Base-by-base conservation (phyloP, 1,140 invertebrate species). In the Hypothenemus hampei region DNA sequence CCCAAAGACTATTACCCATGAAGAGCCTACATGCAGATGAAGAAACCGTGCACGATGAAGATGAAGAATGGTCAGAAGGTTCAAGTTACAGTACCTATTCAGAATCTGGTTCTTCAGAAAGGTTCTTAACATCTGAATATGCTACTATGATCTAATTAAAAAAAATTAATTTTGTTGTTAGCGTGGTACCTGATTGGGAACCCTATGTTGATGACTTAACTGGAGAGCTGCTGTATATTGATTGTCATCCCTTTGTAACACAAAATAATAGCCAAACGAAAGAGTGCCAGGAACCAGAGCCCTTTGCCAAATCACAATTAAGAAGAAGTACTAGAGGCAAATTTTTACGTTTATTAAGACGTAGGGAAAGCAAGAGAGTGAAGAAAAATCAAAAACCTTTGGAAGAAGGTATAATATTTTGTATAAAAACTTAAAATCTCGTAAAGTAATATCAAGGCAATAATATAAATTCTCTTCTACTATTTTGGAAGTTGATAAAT, bases 111-210 rank as follows among this genome's bases (percentile, higher is more conserved):
- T 64, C 64, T 16, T n/a, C n/a, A n/a, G 65, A 65, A 31, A 67
- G 65, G 65, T 66, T 58, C 10, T n/a, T 4, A 18, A 41, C 4
- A 15, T 41, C 5, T 10, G 39, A 19, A 41, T 4, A 11, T 41
- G 20, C 20, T 10, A 41, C 7, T 20, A 10, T 8, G 4, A 10
- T 41, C 21, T 18, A 10, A 18, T 21, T 41, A 11, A 43, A 21
- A 41, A 41, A 20, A 41, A 41, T 43, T 20, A 43, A 21, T 3
- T 4, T 2, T 43, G 33, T 20, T 68, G 65, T 47, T 35, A 72
- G 70, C 58, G 66, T 69, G 0, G 59, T 69, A 41, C 68, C 69
- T n/a, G 70, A 72, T 62, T 72, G 70, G 70, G 70, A 72, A 57
- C 62, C 67, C 3, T 68, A 61, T 39, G 54, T 72, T 10, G 62